Conservation (phyloP, 2,888 invertebrate genomes). For the Heliconius sara region DNA sequence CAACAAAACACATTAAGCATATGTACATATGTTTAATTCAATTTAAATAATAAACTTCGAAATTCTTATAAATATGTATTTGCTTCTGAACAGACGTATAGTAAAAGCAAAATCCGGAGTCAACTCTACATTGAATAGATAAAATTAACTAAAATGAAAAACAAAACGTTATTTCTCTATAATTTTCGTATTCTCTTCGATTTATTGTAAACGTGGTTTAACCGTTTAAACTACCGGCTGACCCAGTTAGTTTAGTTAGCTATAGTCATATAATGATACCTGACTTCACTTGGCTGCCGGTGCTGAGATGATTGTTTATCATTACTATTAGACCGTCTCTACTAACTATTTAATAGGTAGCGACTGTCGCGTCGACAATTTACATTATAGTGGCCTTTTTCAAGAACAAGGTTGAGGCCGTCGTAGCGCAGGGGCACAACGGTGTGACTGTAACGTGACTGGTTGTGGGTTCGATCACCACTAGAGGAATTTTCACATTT, state of each 20-base stretch:
- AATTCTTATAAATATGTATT: no score
- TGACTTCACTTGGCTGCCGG: constrained; percentile 39
- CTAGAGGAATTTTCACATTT: no score
- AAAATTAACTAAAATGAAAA: neutral
- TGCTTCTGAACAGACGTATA: no score
- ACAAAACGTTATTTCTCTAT: neutral
- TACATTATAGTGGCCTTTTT: constrained; percentile 27
- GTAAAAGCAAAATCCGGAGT: neutral
- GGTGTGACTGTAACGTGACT: no score
- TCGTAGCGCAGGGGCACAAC: no score
- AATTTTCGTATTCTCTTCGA: neutral
- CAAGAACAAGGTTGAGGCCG: neutral
- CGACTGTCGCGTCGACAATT: constrained; percentile 19
- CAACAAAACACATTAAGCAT: no score
- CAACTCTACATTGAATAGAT: neutral
- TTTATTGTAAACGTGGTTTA: constrained; percentile 6
- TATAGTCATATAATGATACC: constrained; percentile 42
- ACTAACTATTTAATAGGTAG: constrained; percentile 33
- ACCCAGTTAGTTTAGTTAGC: constrained; percentile 43
- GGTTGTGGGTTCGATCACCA: no score
- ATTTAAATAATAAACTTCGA: no score
- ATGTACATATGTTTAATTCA: no score
- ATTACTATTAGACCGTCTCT: constrained; percentile 36
- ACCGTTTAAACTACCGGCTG: constrained; percentile 29
- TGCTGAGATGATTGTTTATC: constrained; percentile 41